Evolutionary conservation across 2,113 vertebrate genomes (phyloP), one percentile per base, ranked within the genome.

Genomic region (Sapayoa aenigma): DNA sequence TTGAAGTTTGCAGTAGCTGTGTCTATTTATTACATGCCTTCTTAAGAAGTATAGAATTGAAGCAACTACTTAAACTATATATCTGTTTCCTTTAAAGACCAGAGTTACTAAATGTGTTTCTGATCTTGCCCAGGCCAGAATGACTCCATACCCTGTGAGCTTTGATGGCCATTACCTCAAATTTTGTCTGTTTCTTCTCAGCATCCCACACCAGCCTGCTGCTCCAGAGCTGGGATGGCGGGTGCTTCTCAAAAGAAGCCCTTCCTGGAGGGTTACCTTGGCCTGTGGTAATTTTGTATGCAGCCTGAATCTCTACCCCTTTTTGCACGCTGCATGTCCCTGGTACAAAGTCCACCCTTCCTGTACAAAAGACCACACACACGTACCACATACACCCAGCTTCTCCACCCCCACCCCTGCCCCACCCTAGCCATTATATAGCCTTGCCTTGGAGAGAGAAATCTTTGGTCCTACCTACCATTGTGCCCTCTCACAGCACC

Each of bases 111-210:
- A 49, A 67, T 53, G 28, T 46, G 13, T 31, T 55, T 58, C 50
- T 53, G 18, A 33, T 59, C 44, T 68, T 60, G 19, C 22, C 11
- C 20, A 52, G 13, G 10, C 8, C 9, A 58, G 44, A 25, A 49
- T 9, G 1, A 0, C 19, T 55, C 21, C 0, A 1, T 3, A 2
- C 22, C 12, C 25, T 58, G 6, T n/a, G 39, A 41, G 12, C 25
- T 77, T 50, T 66, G 30, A 21, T 52, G 30, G 30, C 9, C 14
- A 14, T 75, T 75, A 37, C 4, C 27, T 60, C 37, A 52, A 33
- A 27, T 27, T 37, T 23, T 59, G 3, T 23, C 53, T 65, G 6
- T 37, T 58, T 53, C 8, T 39, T 44, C 28, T 68, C n/a, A 49
- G 37, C 12, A 10, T 62, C 12, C 33, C 15, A 28, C 1, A 5